Base-by-base conservation (phyloP, 2,888 invertebrate genomes). In the Dasysyrphus albostriatus region DNA sequence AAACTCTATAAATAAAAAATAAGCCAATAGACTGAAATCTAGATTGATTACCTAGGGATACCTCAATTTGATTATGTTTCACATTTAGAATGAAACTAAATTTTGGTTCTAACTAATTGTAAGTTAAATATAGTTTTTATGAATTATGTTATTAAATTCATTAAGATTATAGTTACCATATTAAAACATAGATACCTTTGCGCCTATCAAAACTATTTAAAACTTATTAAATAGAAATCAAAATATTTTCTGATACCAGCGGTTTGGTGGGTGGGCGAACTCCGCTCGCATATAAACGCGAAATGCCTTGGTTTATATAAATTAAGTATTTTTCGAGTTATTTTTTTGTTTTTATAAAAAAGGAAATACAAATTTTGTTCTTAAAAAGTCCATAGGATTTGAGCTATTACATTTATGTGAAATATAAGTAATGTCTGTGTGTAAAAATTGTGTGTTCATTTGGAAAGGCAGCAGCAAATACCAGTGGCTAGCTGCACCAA, bases 341-440 rank as follows among this genome's bases (percentile, higher is more conserved):
- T 44, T 42, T 67, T 34, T 34, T 16, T 49, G 7, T 51, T 37
- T 51, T 39, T 54, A 37, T 63, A 75, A 56, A 78, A 74, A 76
- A 56, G 42, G 12, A 49, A 70, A 70, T 69, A 47, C 37, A 82
- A 81, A 59, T 77, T 61, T 73, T 42, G 61, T 74, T 73, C 39
- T 42, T 82, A 73, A 77, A 67, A 81, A 81, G 77, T 85, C 85
- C 82, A 85, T 82, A 85, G 73, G 85, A 85, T 85, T 85, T 85
- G 85, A 85, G 85, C 85, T 85, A 82, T 77, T 73, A 49, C 49
- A 49, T 49, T 49, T 49, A 80, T 42, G 19, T 59, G 24, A 54
- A 29, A 59, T 59, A 44, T 69, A 69, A 67, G 19, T 67, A 67
- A 69, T 39, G 34, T 34, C 37, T 75, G 29, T 65, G 67, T 61